phyloP scores from a whole-genome alignment of 2,797 vertebrate genomes.

The Aldrovandia affinis region DNA sequence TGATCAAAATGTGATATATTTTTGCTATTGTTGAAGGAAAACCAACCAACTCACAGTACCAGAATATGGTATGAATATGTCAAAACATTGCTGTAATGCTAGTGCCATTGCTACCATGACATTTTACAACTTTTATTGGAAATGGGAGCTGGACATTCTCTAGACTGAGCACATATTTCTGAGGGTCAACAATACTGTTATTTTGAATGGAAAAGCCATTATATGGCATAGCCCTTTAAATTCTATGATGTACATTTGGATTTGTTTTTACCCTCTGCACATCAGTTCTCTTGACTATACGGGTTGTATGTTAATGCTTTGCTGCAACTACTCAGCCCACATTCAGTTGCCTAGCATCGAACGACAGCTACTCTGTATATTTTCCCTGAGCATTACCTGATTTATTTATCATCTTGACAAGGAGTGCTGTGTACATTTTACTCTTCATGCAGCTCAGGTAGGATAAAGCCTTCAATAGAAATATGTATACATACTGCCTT shows the following conservation, averaged over 20 bases:
- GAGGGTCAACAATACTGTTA: no score
- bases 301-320: neutral
- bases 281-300: neutral
- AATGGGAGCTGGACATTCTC: neutral
- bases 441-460: neutral
- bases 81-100: neutral
- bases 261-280: neutral
- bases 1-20: no score
- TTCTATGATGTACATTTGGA: neutral
- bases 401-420: neutral
- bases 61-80: neutral
- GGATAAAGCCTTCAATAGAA: neutral
- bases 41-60: no score
- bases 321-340: neutral
- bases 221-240: neutral
- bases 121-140: no score
- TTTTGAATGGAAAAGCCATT: no score
- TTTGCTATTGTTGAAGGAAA: no score
- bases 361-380: neutral
- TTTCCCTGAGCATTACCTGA: neutral
- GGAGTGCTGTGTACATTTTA: neutral
- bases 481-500: neutral
- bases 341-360: neutral
- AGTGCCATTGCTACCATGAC: neutral
- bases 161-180: neutral